phyloP scores from a whole-genome alignment of 2,113 vertebrate genomes.

The Sporophila hypoxantha region DNA sequence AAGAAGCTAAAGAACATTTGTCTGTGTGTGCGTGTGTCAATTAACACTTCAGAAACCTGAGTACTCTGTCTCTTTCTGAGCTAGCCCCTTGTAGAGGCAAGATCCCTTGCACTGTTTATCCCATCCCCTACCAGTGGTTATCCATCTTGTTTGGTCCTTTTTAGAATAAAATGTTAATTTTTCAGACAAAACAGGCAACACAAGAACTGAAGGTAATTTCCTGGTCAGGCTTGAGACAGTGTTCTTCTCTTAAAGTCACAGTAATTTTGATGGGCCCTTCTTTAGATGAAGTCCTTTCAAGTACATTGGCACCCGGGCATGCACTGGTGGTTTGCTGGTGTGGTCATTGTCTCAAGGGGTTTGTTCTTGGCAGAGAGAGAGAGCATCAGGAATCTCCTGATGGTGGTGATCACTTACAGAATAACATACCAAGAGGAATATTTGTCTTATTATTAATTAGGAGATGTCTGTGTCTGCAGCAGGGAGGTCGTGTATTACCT shows the following conservation, averaged over 20 bases:
- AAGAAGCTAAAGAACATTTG: background rate
- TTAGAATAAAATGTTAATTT: background rate
- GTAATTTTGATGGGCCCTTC: background rate
- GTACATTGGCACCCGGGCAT: rapidly evolving
- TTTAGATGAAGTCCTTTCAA: background rate
- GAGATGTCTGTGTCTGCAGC: background rate
- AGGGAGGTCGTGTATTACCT: background rate
- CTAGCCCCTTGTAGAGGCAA: background rate
- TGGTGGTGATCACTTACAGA: background rate
- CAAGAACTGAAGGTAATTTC: background rate
- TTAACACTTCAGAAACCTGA: background rate
- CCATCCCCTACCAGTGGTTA: background rate
- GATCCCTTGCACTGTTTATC: background rate
- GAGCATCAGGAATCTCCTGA: background rate
- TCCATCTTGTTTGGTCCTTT: background rate
- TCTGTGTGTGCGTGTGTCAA: background rate
- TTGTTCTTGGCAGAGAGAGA: background rate
- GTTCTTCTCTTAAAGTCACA: background rate
- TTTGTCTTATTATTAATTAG: background rate
- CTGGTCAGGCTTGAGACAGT: background rate
- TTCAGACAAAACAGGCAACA: background rate
- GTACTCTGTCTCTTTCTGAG: background rate
- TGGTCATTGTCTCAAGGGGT: background rate
- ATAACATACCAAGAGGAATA: background rate
- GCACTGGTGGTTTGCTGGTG: rapidly evolving